phyloP scores from a whole-genome alignment of 2,113 vertebrate genomes.

The Oreochromis aureus region DNA sequence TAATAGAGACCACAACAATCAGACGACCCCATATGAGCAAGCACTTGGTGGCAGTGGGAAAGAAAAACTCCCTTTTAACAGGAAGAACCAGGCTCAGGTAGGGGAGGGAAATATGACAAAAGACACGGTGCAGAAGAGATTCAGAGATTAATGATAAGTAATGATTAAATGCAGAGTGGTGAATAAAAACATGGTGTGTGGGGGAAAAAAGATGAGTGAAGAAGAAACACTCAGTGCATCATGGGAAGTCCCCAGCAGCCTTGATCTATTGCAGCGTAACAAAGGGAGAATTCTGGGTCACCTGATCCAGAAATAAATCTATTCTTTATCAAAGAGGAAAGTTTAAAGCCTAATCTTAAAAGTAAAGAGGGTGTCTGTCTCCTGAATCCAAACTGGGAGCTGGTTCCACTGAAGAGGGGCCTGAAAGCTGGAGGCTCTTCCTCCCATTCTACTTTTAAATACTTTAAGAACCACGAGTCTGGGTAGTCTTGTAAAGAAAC shows the following conservation, averaged over 20 bases:
- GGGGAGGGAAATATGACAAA: background rate
- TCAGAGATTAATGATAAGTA: background rate
- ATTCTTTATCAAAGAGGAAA: background rate
- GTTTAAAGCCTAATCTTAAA: background rate
- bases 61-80: background rate
- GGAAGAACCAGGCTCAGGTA: background rate
- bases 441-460: background rate
- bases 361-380: background rate
- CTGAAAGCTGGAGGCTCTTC: background rate
- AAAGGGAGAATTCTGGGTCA: background rate
- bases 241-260: background rate
- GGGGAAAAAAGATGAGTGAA: rapidly evolving
- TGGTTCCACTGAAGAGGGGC: background rate
- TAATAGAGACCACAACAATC: background rate
- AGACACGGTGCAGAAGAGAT: background rate
- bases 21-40: background rate
- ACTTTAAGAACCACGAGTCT: background rate
- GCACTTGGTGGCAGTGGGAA: background rate
- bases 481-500: background rate
- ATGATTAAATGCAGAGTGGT: background rate
- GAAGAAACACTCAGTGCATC: background rate
- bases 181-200: rapidly evolving
- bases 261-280: background rate
- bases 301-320: background rate
- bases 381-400: background rate